Base-by-base conservation (phyloP, 92 coral and sea anemone genomes). In the Parazoanthus swiftii region DNA sequence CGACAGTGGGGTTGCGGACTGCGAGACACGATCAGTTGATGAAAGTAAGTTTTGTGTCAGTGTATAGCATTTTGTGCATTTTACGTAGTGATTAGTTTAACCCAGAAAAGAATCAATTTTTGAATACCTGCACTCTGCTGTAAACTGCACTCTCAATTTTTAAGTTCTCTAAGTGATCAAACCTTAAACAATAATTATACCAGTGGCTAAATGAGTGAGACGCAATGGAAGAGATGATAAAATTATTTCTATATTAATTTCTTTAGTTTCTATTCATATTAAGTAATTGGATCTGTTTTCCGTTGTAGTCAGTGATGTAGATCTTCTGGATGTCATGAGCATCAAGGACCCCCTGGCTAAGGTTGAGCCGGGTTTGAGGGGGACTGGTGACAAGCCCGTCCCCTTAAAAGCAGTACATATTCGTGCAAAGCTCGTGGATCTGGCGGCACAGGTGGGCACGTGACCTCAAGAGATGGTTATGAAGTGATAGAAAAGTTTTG, bases 351-450 rank as follows among this genome's bases (percentile, higher is more conserved):
- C 99, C 29, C 88, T 97, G 88, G 83, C 91, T 71, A 94, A 94
- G 78, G 96, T 97, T 29, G 92, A 91, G 88, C 95, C 99, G 39
- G 99, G 99, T 59, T 90, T 97, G 39, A 91, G 93, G 88, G 98
- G 95, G 74, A 91, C 89, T 72, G 99, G 95, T 23, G 98, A 97
- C 77, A 89, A 84, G 76, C 93, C 93, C 26, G 92, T 97, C 8
- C 99, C 99, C 6, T 89, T 97, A 23, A 91, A 94, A 88, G 93
- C 98, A 15, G 98, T 97, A n/a, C 98, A 95, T 70, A 90, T 97
- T 88, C 89, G 93, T 86, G 99, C 99, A 15, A 97, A 90, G 82
- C 89, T 97, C 77, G 81, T 97, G 89, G 99, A 97, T 89, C 88
- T 97, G 72, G 98, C 96, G 11, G 98, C 95, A 0, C 98, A 95